Conservation (phyloP, 2,113 vertebrate genomes). For the Tinamus guttatus region DNA sequence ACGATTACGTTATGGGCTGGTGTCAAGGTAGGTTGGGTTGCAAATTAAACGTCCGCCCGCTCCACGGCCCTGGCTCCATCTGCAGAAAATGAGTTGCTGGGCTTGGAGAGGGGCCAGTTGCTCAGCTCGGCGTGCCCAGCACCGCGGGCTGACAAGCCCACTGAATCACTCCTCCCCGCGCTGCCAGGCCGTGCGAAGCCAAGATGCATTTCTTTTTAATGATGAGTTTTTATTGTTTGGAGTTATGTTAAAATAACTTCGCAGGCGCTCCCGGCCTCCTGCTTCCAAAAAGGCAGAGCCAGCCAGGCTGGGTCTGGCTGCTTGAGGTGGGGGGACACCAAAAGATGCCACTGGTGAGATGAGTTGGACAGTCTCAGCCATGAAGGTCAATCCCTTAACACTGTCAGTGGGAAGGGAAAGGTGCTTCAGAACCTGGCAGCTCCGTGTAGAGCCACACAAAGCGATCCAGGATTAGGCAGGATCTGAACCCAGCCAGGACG, state of each 20-base stretch:
- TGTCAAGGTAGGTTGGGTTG: slow-evolving; percentile 82
- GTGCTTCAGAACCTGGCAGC: slow-evolving; percentile 28
- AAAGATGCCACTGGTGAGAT: neutral
- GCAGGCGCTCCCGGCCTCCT: neutral
- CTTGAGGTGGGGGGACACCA: fast-evolving
- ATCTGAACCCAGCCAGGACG: neutral
- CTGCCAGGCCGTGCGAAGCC: slow-evolving; percentile 71
- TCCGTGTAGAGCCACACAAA: neutral
- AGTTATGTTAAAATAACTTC: slow-evolving; percentile 71
- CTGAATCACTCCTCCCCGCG: slow-evolving; percentile 72
- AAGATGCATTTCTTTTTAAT: slow-evolving; percentile 83
- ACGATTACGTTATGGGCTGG: slow-evolving; percentile 16
- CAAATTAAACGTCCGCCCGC: slow-evolving; percentile 79
- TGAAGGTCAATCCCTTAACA: neutral
- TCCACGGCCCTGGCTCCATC: slow-evolving; percentile 67
- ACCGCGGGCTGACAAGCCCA: slow-evolving; percentile 75
- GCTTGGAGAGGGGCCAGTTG: slow-evolving; percentile 79
- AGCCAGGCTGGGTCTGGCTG: neutral
- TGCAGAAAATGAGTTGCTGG: slow-evolving; percentile 74
- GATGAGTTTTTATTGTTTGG: slow-evolving; percentile 80
- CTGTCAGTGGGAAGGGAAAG: neutral
- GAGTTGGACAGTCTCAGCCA: neutral
- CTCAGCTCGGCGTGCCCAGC: slow-evolving; percentile 67
- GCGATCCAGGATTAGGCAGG: neutral
- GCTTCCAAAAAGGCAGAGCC: neutral